Evolutionary conservation across 2,113 vertebrate genomes (phyloP).

Genomic region (Colossoma macropomum): DNA sequence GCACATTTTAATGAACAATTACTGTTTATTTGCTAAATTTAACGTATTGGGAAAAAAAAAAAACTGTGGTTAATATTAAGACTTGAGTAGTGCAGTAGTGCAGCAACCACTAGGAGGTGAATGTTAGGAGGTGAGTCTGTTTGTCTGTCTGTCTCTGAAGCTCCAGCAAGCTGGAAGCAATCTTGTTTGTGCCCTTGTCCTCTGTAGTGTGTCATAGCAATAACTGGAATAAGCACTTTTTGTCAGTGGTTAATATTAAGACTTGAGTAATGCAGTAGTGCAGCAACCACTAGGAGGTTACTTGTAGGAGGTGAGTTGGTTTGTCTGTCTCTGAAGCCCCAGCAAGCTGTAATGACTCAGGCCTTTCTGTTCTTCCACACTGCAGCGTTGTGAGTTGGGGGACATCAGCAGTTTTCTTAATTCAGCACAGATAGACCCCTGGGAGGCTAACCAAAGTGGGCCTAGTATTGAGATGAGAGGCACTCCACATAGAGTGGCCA

Average conservation of each 20-base stretch:
- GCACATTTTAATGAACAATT: no score
- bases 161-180: neutral
- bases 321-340: conserved; percentile 1
- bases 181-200: conserved; percentile 34
- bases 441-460: conserved; percentile 33
- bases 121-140: neutral
- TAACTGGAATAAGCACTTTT: neutral
- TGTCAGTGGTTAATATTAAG: no score
- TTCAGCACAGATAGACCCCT: conserved; percentile 42
- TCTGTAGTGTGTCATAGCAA: conserved; percentile 13
- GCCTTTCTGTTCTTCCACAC: conserved; percentile 37
- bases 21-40: no score
- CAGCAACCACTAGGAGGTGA: neutral
- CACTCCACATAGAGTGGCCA: conserved; percentile 18
- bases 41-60: no score
- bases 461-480: conserved; percentile 6
- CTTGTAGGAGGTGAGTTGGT: neutral
- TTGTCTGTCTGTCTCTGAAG: conserved; percentile 7
- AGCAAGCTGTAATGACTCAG: conserved; percentile 31
- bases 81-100: neutral
- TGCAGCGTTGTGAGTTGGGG: neutral
- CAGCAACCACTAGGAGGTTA: neutral
- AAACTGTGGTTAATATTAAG: no score
- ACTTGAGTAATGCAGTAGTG: neutral
- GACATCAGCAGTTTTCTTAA: conserved; percentile 43